Conservation (phyloP, 2,797 vertebrate genomes). For the Peromyscus aztecus region DNA sequence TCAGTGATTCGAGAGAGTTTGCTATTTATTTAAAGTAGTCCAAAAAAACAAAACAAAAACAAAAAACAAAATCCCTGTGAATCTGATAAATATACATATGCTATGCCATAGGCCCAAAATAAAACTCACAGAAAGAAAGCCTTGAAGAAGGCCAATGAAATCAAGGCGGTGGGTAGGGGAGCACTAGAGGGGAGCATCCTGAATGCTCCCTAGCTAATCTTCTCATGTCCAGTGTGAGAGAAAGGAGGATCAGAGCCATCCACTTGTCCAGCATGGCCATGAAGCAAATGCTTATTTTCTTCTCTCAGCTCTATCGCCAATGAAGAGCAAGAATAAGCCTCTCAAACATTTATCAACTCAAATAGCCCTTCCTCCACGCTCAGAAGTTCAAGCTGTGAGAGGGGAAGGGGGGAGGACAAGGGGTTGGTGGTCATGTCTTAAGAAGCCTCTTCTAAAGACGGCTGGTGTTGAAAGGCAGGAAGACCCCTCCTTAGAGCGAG, state of each 20-base stretch:
- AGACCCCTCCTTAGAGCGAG: neutral
- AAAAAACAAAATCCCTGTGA: neutral
- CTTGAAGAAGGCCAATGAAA: neutral
- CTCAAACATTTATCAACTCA: neutral
- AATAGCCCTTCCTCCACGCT: neutral
- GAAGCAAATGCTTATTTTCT: neutral
- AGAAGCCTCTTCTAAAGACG: neutral
- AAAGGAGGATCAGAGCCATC: neutral
- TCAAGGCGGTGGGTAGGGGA: too few relatives aligned
- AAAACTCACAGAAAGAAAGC: conserved; percentile 13
- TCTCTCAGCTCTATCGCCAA: neutral
- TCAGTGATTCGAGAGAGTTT: conserved; percentile 16
- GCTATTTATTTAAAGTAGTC: conserved; percentile 20
- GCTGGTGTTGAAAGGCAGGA: neutral
- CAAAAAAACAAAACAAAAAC: conserved; percentile 55
- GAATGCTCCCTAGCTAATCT: rapidly evolving
- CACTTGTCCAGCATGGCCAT: neutral
- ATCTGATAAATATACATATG: neutral
- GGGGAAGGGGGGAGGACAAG: neutral
- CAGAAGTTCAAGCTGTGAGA: neutral
- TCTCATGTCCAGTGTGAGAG: neutral
- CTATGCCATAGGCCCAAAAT: neutral
- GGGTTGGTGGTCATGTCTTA: neutral
- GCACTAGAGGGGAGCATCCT: neutral
- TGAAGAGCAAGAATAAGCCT: neutral